Evolutionary conservation across 2,888 invertebrate species (phyloP).

Genomic region (Phengaris alcon): DNA sequence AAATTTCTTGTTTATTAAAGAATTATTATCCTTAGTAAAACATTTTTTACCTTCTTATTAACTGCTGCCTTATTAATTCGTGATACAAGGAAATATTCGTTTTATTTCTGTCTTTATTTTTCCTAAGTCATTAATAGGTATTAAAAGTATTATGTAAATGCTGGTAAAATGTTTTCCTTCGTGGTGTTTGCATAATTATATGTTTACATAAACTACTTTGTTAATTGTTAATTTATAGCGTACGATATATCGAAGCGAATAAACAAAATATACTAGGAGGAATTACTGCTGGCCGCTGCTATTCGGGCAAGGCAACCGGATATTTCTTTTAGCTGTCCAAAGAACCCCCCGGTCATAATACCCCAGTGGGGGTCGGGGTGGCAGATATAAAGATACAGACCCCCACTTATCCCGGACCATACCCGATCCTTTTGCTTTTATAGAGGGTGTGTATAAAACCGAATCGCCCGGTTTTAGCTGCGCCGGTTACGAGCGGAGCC

Average conservation of each 20-base stretch:
- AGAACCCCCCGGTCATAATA: slow-evolving; percentile 78
- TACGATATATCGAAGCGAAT: slow-evolving; percentile 49
- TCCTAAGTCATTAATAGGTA: not conserved
- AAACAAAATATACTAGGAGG: slow-evolving; percentile 73
- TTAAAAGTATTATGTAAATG: not conserved
- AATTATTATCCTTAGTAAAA: no score
- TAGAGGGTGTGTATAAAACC: slow-evolving; percentile 79
- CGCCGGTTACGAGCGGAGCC: slow-evolving; percentile 75
- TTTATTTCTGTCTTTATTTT: no score
- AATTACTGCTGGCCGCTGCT: slow-evolving; percentile 68
- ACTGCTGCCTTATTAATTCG: no score
- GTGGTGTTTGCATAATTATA: not conserved
- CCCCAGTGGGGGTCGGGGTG: slow-evolving; percentile 70
- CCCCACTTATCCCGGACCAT: slow-evolving; percentile 77
- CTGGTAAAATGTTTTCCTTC: not conserved
- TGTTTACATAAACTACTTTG: slow-evolving; percentile 36
- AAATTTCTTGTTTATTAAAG: no score
- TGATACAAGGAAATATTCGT: no score
- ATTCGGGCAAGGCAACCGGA: slow-evolving; percentile 72
- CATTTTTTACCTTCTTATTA: no score
- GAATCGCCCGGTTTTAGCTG: slow-evolving; percentile 78
- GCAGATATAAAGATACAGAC: slow-evolving; percentile 78
- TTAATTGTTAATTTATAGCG: slow-evolving; percentile 7
- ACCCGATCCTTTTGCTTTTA: slow-evolving; percentile 79
- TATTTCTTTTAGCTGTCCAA: slow-evolving; percentile 80